Evolutionary conservation across 2,113 vertebrate genomes (phyloP).

Genomic region (Strix aluco): DNA sequence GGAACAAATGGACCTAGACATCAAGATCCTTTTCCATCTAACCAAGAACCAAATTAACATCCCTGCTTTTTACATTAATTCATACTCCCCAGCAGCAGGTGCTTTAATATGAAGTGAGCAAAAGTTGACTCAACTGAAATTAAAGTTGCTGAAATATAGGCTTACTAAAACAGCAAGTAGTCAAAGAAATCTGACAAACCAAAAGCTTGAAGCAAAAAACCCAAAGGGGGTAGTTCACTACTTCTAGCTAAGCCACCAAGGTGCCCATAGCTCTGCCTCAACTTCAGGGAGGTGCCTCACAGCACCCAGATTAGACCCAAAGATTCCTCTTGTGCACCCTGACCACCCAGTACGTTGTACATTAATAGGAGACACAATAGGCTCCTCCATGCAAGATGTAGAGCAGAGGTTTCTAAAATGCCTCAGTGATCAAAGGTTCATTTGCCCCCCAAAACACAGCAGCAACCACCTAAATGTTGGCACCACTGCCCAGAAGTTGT

Average conservation of each 20-base stretch:
- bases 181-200: neutral
- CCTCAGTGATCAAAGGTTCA: neutral
- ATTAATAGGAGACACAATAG: neutral
- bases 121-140: neutral
- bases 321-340: neutral
- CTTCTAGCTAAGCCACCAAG: neutral
- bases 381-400: neutral
- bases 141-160: neutral
- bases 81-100: neutral
- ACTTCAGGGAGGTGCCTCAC: neutral
- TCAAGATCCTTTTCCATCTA: neutral
- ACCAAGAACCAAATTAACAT: neutral
- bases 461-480: neutral
- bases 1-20: neutral
- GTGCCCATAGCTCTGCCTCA: neutral
- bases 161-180: neutral
- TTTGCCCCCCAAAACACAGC: neutral
- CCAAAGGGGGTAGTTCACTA: neutral
- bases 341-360: neutral
- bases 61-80: neutral
- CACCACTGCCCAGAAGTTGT: neutral
- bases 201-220: neutral
- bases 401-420: neutral
- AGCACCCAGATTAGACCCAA: neutral
- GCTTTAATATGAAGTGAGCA: neutral